These are phyloP conservation scores for Bovichtus variegatus DNA, from an alignment of 2,797 vertebrate species.

Conservation along the genomic window DNA sequence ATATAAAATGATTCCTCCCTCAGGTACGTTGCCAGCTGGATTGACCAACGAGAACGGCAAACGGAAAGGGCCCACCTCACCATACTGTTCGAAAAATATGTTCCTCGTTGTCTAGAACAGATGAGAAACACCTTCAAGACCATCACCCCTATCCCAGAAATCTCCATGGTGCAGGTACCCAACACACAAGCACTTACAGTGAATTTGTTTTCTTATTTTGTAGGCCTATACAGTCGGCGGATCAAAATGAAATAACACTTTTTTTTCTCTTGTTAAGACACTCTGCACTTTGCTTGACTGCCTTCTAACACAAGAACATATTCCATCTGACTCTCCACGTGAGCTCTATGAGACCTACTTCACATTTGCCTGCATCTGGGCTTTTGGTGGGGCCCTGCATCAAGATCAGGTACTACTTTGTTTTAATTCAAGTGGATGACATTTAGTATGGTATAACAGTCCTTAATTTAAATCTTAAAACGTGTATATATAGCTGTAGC, in stretches of 20 bases:
- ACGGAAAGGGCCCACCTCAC: constrained; percentile 90
- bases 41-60: constrained; percentile 87
- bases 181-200: constrained; percentile 2
- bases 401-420: constrained; percentile 86
- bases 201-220: background rate
- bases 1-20: constrained; percentile 19
- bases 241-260: background rate
- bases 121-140: constrained; percentile 87
- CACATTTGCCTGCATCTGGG: constrained; percentile 91
- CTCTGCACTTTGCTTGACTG: constrained; percentile 89
- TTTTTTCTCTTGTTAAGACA: constrained; percentile 77
- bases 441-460: background rate
- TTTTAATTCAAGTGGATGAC: constrained; percentile 9
- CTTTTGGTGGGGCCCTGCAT: constrained; percentile 86
- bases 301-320: constrained; percentile 87
- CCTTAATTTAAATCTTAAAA: background rate
- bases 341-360: constrained; percentile 90
- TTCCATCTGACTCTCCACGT: constrained; percentile 85
- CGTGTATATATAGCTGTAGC: background rate
- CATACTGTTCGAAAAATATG: constrained; percentile 92
- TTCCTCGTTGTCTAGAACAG: constrained; percentile 88
- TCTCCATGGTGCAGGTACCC: constrained; percentile 88
- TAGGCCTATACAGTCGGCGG: background rate
- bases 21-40: constrained; percentile 91
- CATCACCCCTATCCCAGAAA: constrained; percentile 87